These are phyloP conservation scores for Orussus abietinus DNA, from an alignment of 1,140 invertebrate genomes.

Conservation along the genomic window DNA sequence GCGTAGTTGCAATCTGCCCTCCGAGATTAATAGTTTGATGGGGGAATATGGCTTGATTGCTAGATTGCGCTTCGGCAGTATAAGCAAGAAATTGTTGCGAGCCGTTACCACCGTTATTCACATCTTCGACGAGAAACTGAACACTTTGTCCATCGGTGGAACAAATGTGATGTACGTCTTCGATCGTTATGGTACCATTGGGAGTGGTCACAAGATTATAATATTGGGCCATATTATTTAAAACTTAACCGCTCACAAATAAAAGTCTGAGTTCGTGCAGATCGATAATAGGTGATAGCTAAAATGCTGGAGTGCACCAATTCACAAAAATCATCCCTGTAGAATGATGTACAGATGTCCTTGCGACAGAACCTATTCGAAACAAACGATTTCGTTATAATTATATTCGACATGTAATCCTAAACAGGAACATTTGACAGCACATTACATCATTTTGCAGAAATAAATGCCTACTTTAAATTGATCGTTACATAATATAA, in stretches of 20 bases:
- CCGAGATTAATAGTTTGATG: conserved; percentile 39
- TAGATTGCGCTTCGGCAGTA: conserved; percentile 32
- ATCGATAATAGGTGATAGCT: conserved; percentile 23
- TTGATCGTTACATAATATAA: conserved; percentile 1
- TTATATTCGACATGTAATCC: conserved; percentile 1
- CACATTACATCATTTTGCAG: not conserved
- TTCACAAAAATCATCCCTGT: conserved; percentile 39
- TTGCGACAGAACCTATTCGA: conserved; percentile 33
- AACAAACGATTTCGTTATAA: conserved; percentile 27
- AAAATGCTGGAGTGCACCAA: conserved; percentile 27
- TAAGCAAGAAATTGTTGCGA: conserved; percentile 39
- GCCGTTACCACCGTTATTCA: conserved; percentile 40
- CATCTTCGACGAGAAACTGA: conserved; percentile 42
- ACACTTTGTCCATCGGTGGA: conserved; percentile 41
- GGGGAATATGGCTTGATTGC: conserved; percentile 35
- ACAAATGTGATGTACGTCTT: conserved; percentile 41
- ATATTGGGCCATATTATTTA: conserved; percentile 51
- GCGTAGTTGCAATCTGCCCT: conserved; percentile 30
- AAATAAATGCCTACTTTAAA: not conserved
- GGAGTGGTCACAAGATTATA: conserved; percentile 44
- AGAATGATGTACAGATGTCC: conserved; percentile 27
- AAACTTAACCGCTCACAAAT: conserved; percentile 23
- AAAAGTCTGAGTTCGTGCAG: conserved; percentile 24
- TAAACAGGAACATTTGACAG: not conserved
- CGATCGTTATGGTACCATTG: conserved; percentile 40